Evolutionary conservation across 2,113 vertebrate genomes (phyloP).

Genomic region (Craseonycteris thonglongyai): DNA sequence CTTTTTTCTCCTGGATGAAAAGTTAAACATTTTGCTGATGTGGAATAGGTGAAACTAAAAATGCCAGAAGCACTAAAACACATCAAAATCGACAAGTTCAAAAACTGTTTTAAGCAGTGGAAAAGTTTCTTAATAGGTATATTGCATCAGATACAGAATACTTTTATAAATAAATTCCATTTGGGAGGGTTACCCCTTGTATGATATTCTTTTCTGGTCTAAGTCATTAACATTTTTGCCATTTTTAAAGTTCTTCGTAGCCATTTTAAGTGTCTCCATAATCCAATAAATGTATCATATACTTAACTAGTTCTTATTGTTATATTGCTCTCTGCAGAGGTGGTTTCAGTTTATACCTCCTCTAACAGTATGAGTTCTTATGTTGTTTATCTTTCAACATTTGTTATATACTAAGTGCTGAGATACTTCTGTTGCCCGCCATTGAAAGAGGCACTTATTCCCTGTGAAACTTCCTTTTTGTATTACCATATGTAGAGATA

Average conservation of each 20-base stretch:
- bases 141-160: too few relatives aligned
- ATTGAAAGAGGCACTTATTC: not conserved
- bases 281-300: not conserved
- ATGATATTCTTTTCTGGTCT: not conserved
- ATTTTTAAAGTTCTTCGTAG: not conserved
- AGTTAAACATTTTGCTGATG: too few relatives aligned
- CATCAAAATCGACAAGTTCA: too few relatives aligned
- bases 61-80: too few relatives aligned
- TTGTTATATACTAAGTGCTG: not conserved
- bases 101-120: too few relatives aligned
- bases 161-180: too few relatives aligned
- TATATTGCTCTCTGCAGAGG: not conserved
- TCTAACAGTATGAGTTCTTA: not conserved
- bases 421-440: not conserved
- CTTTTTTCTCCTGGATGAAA: too few relatives aligned
- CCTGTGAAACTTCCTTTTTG: not conserved
- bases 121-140: too few relatives aligned
- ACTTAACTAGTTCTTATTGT: not conserved
- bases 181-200: too few relatives aligned
- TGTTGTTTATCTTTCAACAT: not conserved
- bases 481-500: not conserved
- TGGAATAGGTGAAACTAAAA: too few relatives aligned
- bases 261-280: constrained; percentile 25
- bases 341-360: not conserved
- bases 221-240: not conserved